Evolutionary conservation across 2,797 vertebrate genomes (phyloP), one percentile per base, ranked within the genome.

Genomic region (Craterocephalus amniculus): DNA sequence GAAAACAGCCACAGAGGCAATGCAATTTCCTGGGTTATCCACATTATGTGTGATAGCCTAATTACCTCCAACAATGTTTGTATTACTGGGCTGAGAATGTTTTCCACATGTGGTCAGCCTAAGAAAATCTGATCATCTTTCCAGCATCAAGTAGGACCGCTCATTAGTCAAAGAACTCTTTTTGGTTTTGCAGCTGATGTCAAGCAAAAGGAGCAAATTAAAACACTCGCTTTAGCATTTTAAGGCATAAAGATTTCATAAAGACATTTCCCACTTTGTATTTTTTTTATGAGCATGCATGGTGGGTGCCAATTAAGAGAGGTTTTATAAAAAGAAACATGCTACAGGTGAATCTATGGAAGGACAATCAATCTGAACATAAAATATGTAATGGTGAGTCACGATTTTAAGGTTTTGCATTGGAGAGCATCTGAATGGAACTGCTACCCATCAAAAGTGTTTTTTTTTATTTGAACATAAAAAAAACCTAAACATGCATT

Each of bases 41-140:
- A 20, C 40, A 74, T 72, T 54, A 63, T 49, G 36, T 14, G 58
- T 78, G 31, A 78, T 48, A 22, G 72, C 70, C 63, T 34, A 80
- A 84, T 81, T 70, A 70, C 69, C 20, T 26, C 27, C 29, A 71
- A 64, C 74, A 72, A 78, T 67, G 70, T 78, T 73, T 60, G 63
- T 62, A 77, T 71, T 56, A 62, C 69, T 55, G 40, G 69, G 40
- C 45, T 54, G 68, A 74, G 52, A 70, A 86, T 74, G 67, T 12
- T 70, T 84, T 75, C 77, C 80, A 87, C 60, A 88, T 79, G 79
- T 80, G 80, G 74, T 38, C 0, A 31, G 51, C 4, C 27, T 56
- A 9, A 81, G 61, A 65, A 40, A n/a, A 18, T 45, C 67, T 54
- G 58, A 74, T 60, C 60, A 22, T 77, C 76, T 67, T 74, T 67